Base-by-base conservation (phyloP, 2,113 vertebrate genomes). In the Nymphicus hollandicus region DNA sequence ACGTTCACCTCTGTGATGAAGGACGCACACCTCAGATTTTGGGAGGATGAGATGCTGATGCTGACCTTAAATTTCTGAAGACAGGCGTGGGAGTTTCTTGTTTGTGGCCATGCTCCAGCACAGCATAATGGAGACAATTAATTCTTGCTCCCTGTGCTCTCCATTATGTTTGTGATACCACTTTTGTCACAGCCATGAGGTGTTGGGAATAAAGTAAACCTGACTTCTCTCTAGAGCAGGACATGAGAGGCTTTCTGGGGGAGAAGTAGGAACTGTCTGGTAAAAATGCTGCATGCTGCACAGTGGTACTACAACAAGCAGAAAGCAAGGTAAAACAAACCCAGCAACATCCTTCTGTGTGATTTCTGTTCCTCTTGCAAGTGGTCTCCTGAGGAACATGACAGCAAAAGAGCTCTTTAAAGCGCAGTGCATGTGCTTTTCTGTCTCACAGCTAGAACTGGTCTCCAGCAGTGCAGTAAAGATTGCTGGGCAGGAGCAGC, bases 101-200 rank as follows among this genome's bases (percentile, higher is more conserved):
- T 31, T 47, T 14, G 47, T 41, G 52, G 17, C 63, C 83, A 49
- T 66, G 53, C 24, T 61, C 74, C 66, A 78, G 80, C 33, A 27
- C 24, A 23, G n/a, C 6, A 11, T 39, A 3, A 72, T 41, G 31
- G 6, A 83, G 37, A 64, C 68, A 52, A 16, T 9, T 20, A 11
- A 33, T 60, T 50, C 33, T 78, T 65, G 29, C 52, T 78, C 23
- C 43, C 22, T 49, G 18, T 37, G 28, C 23, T 69, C 3, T 41
- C 58, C 8, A 1, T 88, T 7, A 0, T 27, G 11, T 72, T 83
- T 6, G 1, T 7, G 17, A 6, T 13, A 10, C 3, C 17, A 1
- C 31, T 65, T 49, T 64, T 37, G 41, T 61, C 55, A 20, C 68
- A 73, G 58, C 55, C 43, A 0, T 22, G 47, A 82, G 71, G 29